phyloP scores from a whole-genome alignment of 2,113 vertebrate species.

The Mus musculus region GRCm39 chr7:113270001-113270500 shows the following conservation, averaged over 20 bases:
- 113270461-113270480: background rate
- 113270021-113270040: constrained; percentile 55
- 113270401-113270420: background rate
- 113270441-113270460: background rate
- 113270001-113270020: background rate
- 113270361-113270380: background rate
- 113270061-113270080: background rate
- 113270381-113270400: background rate
- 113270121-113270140: background rate
- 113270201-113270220: background rate
- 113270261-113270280: background rate
- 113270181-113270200: background rate
- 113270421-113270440: background rate
- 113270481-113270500: background rate
- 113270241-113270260: background rate
- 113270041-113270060: constrained; percentile 32
- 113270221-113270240: background rate
- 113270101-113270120: background rate
- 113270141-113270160: constrained; percentile 14
- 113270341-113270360: background rate
- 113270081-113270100: background rate
- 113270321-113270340: background rate
- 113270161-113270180: background rate
- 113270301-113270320: background rate
- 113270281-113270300: background rate